Percentiles rank a stretch among this genome's conserved stretches.
These are phyloP conservation scores for Pediacus dermestoides DNA, from an alignment of 2,888 invertebrate genomes.

Conservation along the genomic window DNA sequence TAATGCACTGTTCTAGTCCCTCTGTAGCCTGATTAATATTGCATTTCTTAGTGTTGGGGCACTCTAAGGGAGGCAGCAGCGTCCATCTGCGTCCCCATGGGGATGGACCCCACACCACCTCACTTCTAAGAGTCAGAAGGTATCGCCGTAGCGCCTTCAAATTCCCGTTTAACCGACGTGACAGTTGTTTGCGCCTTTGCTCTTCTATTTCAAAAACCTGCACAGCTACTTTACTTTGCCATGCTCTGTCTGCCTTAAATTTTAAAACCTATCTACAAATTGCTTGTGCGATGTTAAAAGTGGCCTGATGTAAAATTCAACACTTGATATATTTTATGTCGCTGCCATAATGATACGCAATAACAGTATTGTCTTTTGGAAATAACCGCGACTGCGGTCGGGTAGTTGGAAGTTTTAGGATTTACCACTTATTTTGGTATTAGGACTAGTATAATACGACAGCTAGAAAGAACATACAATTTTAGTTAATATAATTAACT, in stretches of 20 bases:
- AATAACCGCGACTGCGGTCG: too few species aligned
- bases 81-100: constrained; percentile 40
- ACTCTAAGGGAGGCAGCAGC: constrained; percentile 36
- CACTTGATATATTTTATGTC: too few species aligned
- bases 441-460: too few species aligned
- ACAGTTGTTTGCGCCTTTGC: constrained; percentile 32
- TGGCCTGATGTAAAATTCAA: too few species aligned
- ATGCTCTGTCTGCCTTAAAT: too few species aligned
- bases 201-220: constrained; percentile 29
- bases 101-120: constrained; percentile 28
- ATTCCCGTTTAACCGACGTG: constrained; percentile 33
- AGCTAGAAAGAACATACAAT: too few species aligned
- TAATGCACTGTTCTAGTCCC: constrained; percentile 51
- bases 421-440: too few species aligned
- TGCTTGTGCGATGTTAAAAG: constrained; percentile 32
- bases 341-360: too few species aligned
- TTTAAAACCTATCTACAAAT: constrained; percentile 44
- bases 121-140: constrained; percentile 19
- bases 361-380: too few species aligned
- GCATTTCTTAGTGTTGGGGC: constrained; percentile 53
- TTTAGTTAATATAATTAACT: too few species aligned
- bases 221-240: too few species aligned
- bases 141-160: constrained; percentile 15
- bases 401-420: too few species aligned
- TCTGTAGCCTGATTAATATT: constrained; percentile 59